phyloP scores from a whole-genome alignment of 2,888 invertebrate species.

The Seira ritae region DNA sequence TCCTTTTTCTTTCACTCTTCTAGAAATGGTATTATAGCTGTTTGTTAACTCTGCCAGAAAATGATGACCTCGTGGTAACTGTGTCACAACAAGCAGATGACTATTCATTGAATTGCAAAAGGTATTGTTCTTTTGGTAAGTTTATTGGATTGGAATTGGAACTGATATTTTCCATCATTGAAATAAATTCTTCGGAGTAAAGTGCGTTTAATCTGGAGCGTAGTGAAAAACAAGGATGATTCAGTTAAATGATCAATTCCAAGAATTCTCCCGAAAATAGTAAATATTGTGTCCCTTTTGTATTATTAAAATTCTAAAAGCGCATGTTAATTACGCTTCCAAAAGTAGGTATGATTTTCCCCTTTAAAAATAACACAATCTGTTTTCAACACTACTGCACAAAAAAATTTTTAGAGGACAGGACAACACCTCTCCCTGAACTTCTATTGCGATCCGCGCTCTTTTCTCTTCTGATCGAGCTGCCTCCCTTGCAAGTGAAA shows the following conservation, averaged over 20 bases:
- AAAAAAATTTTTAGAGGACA: not conserved
- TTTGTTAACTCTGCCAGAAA: not conserved
- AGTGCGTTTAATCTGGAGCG: not conserved
- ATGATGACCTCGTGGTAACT: not conserved
- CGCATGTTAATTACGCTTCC: too few species aligned
- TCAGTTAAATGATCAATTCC: not conserved
- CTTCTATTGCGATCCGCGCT: constrained; percentile 51
- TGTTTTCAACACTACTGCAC: constrained; percentile 1
- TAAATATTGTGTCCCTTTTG: not conserved
- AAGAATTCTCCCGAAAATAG: not conserved
- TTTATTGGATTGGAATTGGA: not conserved
- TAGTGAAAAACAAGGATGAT: not conserved
- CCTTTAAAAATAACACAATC: not conserved
- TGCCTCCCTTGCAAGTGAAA: constrained; percentile 42
- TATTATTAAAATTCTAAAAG: not conserved
- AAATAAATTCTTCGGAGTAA: not conserved
- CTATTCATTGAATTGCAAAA: not conserved
- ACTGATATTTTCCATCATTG: not conserved
- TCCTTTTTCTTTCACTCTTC: not conserved
- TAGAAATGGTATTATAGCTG: not conserved
- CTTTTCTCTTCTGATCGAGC: constrained; percentile 50
- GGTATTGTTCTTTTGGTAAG: not conserved
- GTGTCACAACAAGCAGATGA: constrained; percentile 4
- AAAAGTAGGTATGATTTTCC: too few species aligned
- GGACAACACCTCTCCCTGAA: constrained; percentile 20